Evolutionary conservation across 2,113 vertebrate genomes (phyloP), one percentile per base, ranked within the genome.

Genomic region (Chrysemys picta): DNA sequence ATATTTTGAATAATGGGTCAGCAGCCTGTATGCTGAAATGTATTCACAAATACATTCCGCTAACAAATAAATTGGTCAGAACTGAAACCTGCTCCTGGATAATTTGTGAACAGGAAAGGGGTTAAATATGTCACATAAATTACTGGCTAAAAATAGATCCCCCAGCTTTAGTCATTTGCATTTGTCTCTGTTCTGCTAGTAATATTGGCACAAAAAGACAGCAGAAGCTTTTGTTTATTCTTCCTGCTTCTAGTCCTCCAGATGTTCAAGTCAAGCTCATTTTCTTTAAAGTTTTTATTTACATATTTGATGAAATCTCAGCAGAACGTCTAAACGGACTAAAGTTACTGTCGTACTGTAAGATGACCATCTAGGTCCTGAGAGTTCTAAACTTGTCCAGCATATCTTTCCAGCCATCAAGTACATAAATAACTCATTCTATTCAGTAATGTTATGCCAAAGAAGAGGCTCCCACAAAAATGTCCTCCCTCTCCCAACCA

Each of bases 251-350:
- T 95, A 0, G 1, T 97, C 75, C 88, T 97, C 95, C 97, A 98
- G 97, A 97, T 97, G 97, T 96, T 97, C 95, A 59, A 96, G 91
- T 96, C 95, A 85, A 86, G 86, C 96, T 98, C 94, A 92, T 96
- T 97, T 97, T 93, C 87, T 90, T 65, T 54, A 87, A 78, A 47
- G 3, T 29, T 83, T 83, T 91, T 69, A 76, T 78, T 59, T 87
- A 84, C 14, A 69, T n/a, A 38, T 93, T 81, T 84, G 2, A 84
- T 50, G 79, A 56, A 52, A 90, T 96, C 81, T 96, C 53, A 84
- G 87, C 25, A 45, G 47, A 56, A 88, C 86, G 94, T 92, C 45
- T 29, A 81, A 94, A 82, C 35, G 29, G 84, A 50, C 65, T 90
- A 78, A 79, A n/a, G 76, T 31, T 83, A 90, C 2, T 86, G 9